These are phyloP conservation scores for Brachionus sp. DNA, from an alignment of 1,140 invertebrate species.

Conservation along the genomic window DNA sequence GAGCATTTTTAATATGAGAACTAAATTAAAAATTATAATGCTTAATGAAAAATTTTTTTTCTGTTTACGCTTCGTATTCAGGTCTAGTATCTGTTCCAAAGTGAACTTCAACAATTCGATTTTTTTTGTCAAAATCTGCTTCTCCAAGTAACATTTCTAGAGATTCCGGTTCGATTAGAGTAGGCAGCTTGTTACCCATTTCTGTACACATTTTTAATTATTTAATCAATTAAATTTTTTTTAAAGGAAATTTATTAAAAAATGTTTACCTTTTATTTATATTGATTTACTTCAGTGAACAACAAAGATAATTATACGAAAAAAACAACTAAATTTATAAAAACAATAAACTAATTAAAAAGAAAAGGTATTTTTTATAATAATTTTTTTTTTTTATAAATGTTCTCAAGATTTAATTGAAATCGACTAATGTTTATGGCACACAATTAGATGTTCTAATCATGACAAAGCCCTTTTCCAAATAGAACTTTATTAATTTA, in stretches of 20 bases:
- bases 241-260: neutral
- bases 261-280: neutral
- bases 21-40: neutral
- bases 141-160: neutral
- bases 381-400: neutral
- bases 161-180: neutral
- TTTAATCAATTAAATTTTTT: neutral
- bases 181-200: constrained; percentile 6
- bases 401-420: neutral
- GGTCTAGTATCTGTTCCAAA: neutral
- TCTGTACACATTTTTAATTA: neutral
- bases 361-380: neutral
- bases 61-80: neutral
- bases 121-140: neutral
- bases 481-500: neutral
- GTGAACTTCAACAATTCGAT: neutral
- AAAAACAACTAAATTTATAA: neutral
- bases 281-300: neutral
- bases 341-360: neutral
- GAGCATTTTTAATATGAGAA: neutral
- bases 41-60: neutral
- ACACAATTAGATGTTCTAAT: neutral
- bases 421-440: neutral
- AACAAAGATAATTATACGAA: neutral
- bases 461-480: neutral